These are phyloP conservation scores for Tromatobia lineatoria DNA, from an alignment of 2,888 invertebrate genomes.

Conservation along the genomic window DNA sequence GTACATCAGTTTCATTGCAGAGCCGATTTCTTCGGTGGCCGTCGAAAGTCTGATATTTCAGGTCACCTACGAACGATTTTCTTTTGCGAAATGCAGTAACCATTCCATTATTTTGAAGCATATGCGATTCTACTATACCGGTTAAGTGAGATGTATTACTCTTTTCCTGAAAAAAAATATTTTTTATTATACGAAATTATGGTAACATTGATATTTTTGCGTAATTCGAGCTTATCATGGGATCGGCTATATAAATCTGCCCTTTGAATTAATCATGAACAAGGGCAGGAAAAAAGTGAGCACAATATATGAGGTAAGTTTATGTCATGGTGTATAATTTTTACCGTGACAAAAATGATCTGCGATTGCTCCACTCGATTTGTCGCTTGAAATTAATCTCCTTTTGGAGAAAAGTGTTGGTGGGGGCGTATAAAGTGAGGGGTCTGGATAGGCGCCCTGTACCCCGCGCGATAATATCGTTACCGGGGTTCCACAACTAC, in stretches of 20 bases:
- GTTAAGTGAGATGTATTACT: too few relatives aligned
- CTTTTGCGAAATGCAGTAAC: too few relatives aligned
- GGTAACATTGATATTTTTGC: too few relatives aligned
- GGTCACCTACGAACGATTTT: too few relatives aligned
- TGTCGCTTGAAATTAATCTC: conserved; percentile 70
- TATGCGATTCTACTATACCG: too few relatives aligned
- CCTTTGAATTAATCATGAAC: background rate
- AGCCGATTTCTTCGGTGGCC: too few relatives aligned
- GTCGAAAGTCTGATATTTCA: too few relatives aligned
- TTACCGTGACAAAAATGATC: conserved; percentile 55
- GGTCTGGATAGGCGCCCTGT: conserved; percentile 31
- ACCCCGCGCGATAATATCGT: conserved; percentile 64
- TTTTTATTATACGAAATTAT: too few relatives aligned
- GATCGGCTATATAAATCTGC: background rate
- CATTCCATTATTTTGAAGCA: too few relatives aligned
- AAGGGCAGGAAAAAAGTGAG: background rate
- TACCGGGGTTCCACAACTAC: conserved; percentile 53
- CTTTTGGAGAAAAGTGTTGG: conserved; percentile 41
- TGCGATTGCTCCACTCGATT: conserved; percentile 68
- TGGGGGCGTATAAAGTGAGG: background rate
- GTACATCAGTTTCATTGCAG: too few relatives aligned
- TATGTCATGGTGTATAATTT: background rate
- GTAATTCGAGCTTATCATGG: background rate
- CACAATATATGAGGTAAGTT: background rate
- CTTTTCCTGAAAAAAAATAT: too few relatives aligned